Evolutionary conservation across 2,888 invertebrate genomes (phyloP).

Genomic region (Nesidiocoris tenuis): DNA sequence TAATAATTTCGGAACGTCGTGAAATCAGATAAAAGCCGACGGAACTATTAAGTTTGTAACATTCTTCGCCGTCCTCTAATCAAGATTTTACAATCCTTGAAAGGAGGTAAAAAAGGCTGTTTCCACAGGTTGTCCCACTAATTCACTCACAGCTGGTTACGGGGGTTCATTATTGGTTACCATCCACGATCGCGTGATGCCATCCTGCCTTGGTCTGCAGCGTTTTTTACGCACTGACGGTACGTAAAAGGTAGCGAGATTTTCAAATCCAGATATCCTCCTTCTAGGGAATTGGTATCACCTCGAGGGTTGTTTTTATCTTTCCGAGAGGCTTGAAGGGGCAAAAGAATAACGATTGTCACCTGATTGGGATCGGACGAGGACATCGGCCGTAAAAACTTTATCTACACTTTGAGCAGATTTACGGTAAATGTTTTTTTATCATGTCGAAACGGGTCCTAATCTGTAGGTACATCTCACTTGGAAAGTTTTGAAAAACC

Average conservation of each 20-base stretch:
- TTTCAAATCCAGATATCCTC: not conserved
- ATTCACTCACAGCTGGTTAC: not conserved
- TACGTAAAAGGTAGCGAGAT: not conserved
- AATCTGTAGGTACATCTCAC: not conserved
- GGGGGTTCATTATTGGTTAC: not conserved
- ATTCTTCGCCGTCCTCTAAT: not conserved
- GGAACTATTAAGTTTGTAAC: not conserved
- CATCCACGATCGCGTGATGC: not conserved
- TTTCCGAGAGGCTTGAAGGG: not conserved
- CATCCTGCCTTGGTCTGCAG: not conserved
- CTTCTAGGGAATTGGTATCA: not conserved
- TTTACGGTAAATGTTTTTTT: constrained; percentile 1
- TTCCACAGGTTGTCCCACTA: not conserved
- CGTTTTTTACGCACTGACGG: not conserved
- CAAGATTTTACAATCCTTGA: not conserved
- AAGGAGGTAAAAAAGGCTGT: not conserved
- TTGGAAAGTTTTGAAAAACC: not conserved
- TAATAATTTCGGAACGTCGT: not conserved
- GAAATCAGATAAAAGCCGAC: not conserved
- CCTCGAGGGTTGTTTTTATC: not conserved
- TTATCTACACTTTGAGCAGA: not conserved
- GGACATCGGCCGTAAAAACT: constrained; percentile 7
- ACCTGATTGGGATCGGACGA: constrained; percentile 2
- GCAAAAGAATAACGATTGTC: not conserved
- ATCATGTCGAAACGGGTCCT: not conserved